These are phyloP conservation scores for Hoplodrina ambigua DNA, from an alignment of 2,888 invertebrate species.

Conservation along the genomic window DNA sequence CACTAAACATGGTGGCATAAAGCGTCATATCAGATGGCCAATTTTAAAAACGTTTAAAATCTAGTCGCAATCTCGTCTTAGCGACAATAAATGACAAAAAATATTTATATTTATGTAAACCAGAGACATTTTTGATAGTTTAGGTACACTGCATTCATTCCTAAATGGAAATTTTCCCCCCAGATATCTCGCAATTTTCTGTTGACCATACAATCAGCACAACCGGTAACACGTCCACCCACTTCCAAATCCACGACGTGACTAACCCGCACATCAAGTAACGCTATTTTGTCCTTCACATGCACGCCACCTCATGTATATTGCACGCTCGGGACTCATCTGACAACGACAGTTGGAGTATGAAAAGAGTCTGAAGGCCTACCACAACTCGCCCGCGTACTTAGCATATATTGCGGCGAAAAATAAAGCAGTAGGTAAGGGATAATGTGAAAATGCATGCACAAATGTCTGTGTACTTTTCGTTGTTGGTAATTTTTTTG, in stretches of 20 bases:
- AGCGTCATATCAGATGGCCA: no score
- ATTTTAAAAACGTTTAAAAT: no score
- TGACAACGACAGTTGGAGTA: slow-evolving; percentile 93
- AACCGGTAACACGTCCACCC: slow-evolving; percentile 39
- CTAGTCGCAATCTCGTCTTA: no score
- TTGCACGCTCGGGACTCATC: slow-evolving; percentile 72
- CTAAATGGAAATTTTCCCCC: no score
- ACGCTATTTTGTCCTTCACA: slow-evolving; percentile 82
- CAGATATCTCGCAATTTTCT: no score
- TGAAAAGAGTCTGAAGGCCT: slow-evolving; percentile 97
- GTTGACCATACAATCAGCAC: background rate
- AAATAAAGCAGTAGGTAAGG: slow-evolving; percentile 95
- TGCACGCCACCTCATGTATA: slow-evolving; percentile 82
- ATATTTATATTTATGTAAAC: no score
- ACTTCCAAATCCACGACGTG: slow-evolving; percentile 65
- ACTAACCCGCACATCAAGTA: slow-evolving; percentile 83
- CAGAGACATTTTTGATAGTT: no score
- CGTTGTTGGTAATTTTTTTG: slow-evolving; percentile 17
- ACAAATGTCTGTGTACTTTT: slow-evolving; percentile 21
- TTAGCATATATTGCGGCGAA: slow-evolving; percentile 98
- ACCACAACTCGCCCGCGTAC: slow-evolving; percentile 98
- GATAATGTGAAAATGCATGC: slow-evolving; percentile 61
- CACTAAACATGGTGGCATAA: no score
- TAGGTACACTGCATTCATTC: no score
- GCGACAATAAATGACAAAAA: no score